Conservation (phyloP, 1,140 invertebrate species). For the Stegodyphus mimosarum region DNA sequence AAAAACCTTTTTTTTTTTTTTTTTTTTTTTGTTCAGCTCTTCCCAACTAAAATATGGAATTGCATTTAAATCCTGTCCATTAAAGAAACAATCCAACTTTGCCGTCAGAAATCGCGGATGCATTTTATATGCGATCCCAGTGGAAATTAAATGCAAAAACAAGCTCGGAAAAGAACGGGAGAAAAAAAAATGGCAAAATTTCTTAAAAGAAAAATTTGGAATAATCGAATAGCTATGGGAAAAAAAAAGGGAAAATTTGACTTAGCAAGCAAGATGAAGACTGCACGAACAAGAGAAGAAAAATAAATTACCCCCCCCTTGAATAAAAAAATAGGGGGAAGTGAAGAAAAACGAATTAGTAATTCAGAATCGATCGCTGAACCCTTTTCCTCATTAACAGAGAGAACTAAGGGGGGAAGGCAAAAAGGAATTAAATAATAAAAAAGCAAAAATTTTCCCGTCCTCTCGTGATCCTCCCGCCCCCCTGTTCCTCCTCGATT, state of each 20-base stretch:
- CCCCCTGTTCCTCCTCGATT: constrained; percentile 47
- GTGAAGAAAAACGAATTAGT: constrained; percentile 48
- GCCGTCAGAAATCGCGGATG: constrained; percentile 8
- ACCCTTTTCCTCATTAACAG: constrained; percentile 45
- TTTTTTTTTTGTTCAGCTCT: neutral
- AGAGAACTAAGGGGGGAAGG: constrained; percentile 12
- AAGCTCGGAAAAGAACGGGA: neutral
- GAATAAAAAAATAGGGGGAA: constrained; percentile 18
- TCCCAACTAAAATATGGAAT: constrained; percentile 51
- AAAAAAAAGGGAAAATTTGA: constrained; percentile 7
- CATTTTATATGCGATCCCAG: constrained; percentile 49
- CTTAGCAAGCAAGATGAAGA: constrained; percentile 13
- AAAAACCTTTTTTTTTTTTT: constrained; percentile 33
- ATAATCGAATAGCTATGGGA: constrained; percentile 34
- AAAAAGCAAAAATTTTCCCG: constrained; percentile 49
- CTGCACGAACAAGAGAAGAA: constrained; percentile 26
- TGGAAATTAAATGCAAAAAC: constrained; percentile 58
- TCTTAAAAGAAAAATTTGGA: neutral
- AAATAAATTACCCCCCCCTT: constrained; percentile 28
- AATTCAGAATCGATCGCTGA: constrained; percentile 50
- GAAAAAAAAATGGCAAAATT: neutral
- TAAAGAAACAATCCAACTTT: neutral
- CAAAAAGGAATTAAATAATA: constrained; percentile 53
- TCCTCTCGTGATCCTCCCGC: constrained; percentile 43
- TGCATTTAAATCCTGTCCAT: constrained; percentile 39